Conservation (phyloP, 1,140 invertebrate genomes). For the Tetragonula clypearis region DNA sequence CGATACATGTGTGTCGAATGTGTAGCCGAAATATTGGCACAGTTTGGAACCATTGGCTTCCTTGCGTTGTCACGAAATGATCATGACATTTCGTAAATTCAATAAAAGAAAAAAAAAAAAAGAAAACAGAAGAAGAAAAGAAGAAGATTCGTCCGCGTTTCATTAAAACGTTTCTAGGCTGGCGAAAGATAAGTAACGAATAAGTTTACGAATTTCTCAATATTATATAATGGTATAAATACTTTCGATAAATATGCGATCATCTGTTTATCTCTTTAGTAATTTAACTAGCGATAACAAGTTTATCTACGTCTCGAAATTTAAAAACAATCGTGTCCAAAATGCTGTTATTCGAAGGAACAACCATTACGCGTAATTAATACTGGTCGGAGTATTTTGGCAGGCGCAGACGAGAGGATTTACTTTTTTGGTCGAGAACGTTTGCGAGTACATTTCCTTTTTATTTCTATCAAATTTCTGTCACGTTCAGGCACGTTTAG, state of each 20-base stretch:
- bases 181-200: background rate
- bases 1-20: conserved; percentile 49
- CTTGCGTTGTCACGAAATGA: background rate
- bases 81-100: background rate
- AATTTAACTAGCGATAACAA: conserved; percentile 51
- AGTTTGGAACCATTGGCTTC: background rate
- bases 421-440: conserved; percentile 5
- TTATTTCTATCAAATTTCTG: conserved; percentile 5
- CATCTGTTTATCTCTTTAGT: conserved; percentile 19
- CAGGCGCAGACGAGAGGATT: conserved; percentile 40
- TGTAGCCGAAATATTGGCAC: conserved; percentile 28
- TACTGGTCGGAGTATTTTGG: conserved; percentile 59
- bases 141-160: conserved; percentile 1
- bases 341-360: conserved; percentile 41
- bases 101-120: background rate
- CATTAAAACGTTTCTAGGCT: background rate
- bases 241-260: conserved; percentile 27
- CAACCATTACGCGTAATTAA: conserved; percentile 55
- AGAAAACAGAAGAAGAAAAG: background rate
- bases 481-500: conserved; percentile 22
- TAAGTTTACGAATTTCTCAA: background rate
- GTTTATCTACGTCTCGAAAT: conserved; percentile 32
- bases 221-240: conserved; percentile 27
- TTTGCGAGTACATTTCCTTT: background rate
- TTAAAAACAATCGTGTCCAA: conserved; percentile 47